Percentiles rank a stretch among this genome's conserved stretches.
Evolutionary conservation across 1,140 invertebrate genomes (phyloP).

Genomic region (Bombus waltoni): DNA sequence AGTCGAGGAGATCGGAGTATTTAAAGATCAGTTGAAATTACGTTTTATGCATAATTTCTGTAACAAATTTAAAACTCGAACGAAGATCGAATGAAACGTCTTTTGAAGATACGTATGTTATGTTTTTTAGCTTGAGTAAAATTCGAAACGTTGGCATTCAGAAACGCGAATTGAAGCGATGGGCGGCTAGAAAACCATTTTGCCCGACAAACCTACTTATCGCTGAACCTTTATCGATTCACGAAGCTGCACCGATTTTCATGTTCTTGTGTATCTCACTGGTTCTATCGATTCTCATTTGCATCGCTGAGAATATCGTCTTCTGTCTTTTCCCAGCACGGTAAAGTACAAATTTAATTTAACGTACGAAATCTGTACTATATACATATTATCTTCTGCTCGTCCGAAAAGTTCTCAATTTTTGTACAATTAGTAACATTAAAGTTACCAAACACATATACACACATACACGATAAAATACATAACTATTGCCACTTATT

Average conservation of each 20-base stretch:
- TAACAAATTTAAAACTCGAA: background rate
- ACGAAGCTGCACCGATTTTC: slow-evolving; percentile 56
- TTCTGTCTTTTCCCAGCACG: slow-evolving; percentile 2
- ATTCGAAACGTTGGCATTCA: slow-evolving; percentile 54
- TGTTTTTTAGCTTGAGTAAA: slow-evolving; percentile 44
- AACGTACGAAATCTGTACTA: background rate
- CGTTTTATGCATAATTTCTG: background rate
- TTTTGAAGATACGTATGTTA: background rate
- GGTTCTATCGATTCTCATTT: slow-evolving; percentile 46
- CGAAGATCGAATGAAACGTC: background rate
- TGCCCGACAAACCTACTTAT: slow-evolving; percentile 53
- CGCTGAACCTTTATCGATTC: slow-evolving; percentile 60
- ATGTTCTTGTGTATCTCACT: slow-evolving; percentile 39
- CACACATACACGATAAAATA: too few species aligned
- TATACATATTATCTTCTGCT: background rate
- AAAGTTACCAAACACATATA: background rate
- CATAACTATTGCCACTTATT: too few species aligned
- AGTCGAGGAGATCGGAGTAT: background rate
- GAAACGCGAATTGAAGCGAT: slow-evolving; percentile 56
- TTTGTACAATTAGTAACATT: background rate
- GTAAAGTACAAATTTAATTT: slow-evolving; percentile 2
- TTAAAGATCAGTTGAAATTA: background rate
- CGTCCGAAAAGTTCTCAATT: background rate
- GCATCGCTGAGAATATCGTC: slow-evolving; percentile 50
- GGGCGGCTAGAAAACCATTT: slow-evolving; percentile 57